Base-by-base conservation (phyloP, 2,797 vertebrate species). In the Sebastes kiyomatsui region DNA sequence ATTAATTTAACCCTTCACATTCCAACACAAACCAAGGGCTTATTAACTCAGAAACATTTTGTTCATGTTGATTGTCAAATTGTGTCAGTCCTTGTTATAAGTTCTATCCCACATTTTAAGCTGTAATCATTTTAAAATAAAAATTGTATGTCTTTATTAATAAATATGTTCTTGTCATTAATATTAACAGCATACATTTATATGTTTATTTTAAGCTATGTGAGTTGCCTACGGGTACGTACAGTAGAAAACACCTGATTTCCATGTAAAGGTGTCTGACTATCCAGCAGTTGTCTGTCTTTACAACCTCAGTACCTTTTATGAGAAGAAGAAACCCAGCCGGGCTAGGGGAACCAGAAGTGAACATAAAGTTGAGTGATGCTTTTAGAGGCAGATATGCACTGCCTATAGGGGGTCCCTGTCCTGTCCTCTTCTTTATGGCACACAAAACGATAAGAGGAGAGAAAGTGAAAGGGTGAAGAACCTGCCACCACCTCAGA, bases 351-450 rank as follows among this genome's bases (percentile, higher is more conserved):
- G 93, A 93, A 85, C 75, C 93, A 94, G 94, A 95, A 94, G 90
- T 87, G 90, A 92, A 93, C 90, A 87, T 95, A 95, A 96, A 96
- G 92, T 91, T 95, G 94, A 96, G 88, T 94, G 92, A 95, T 95
- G 93, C 91, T 94, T 95, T 96, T 86, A 91, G 92, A 95, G 90
- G 87, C 88, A 87, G 90, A 94, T 95, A 94, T 89, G 94, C 92
- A 88, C 93, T 95, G 90, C 80, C 92, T 86, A 92, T 85, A 92
- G 91, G 92, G 89, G 88, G 81, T 90, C 90, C 74, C 80, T 77
- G 77, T 90, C 84, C 59, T 77, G 71, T 87, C 71, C 72, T 87
- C 71, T 67, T 52, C 84, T 87, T 90, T 88, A 89, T 68, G 54
- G 75, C 69, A 25, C 75, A 86, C 80, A 83, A 80, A 88, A 84